phyloP scores from a whole-genome alignment of 2,888 invertebrate species.

The Leptodirus hochenwartii region DNA sequence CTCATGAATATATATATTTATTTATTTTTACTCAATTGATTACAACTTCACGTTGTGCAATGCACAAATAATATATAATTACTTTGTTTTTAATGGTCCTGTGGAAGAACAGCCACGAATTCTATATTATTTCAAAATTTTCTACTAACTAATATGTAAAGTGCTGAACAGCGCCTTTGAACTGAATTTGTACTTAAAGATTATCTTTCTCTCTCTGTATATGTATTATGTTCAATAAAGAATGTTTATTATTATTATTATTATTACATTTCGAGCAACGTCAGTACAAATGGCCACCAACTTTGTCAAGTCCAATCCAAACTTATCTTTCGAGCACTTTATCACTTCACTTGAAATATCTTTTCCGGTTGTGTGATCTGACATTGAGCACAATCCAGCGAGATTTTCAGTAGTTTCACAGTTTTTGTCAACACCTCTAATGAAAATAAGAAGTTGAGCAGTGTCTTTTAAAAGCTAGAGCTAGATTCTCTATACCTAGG shows the following conservation, averaged over 20 bases:
- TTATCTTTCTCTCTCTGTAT: no score
- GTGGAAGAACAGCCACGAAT: no score
- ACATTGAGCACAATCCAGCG: conserved; percentile 2
- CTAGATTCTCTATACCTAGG: no score
- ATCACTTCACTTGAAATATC: conserved; percentile 3
- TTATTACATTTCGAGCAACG: not conserved
- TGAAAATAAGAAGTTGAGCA: conserved; percentile 11
- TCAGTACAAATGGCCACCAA: not conserved
- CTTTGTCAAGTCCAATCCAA: conserved; percentile 2
- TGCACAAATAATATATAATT: no score
- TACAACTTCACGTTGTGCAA: no score
- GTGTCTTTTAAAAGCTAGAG: no score
- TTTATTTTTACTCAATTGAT: no score
- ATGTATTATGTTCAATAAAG: no score
- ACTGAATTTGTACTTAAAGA: no score
- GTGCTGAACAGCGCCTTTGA: not conserved
- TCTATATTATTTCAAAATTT: not conserved
- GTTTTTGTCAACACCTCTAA: conserved; percentile 10
- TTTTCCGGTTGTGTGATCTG: conserved; percentile 3
- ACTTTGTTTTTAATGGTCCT: no score
- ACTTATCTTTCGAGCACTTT: conserved; percentile 3
- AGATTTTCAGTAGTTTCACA: conserved; percentile 8
- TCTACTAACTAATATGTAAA: no score
- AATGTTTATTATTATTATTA: not conserved
- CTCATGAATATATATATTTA: no score